Percentiles rank a stretch among this genome's conserved stretches.
These are phyloP conservation scores for Plecturocebus donacophilus DNA, from an alignment of 2,113 vertebrate genomes.

Conservation along the genomic window DNA sequence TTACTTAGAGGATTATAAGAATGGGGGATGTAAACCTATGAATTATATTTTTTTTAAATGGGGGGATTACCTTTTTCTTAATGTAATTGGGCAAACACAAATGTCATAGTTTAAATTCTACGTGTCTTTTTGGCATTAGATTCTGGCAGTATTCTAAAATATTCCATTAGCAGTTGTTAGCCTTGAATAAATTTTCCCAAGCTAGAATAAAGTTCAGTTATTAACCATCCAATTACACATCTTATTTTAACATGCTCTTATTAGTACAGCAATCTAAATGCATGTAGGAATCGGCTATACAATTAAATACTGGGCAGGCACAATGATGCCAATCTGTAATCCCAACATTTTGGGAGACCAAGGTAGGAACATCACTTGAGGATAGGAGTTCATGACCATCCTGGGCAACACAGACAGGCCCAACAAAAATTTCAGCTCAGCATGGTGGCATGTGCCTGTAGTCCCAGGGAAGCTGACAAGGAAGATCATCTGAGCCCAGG, in stretches of 20 bases:
- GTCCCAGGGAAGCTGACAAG: no score
- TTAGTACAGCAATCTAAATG: conserved; percentile 21
- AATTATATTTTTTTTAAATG: no score
- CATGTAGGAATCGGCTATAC: conserved; percentile 23
- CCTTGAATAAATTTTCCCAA: conserved; percentile 50
- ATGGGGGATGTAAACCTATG: neutral
- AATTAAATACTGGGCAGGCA: neutral
- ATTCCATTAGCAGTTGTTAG: conserved; percentile 21
- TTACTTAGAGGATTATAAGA: conserved; percentile 59
- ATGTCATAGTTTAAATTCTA: neutral
- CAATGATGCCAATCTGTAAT: no score
- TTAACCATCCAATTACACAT: conserved; percentile 35
- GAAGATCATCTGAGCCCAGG: no score
- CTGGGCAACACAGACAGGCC: no score
- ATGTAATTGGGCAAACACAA: conserved; percentile 28
- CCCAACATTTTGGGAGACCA: no score
- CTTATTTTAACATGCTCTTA: conserved; percentile 47
- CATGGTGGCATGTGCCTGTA: no score
- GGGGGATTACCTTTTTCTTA: conserved; percentile 12
- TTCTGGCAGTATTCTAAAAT: conserved; percentile 14
- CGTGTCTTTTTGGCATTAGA: conserved; percentile 48
- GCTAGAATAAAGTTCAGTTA: conserved; percentile 49
- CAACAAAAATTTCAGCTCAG: no score
- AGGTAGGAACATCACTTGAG: no score
- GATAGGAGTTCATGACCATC: no score